Evolutionary conservation across 2,888 invertebrate genomes (phyloP).

Genomic region (Drosophila monieri): DNA sequence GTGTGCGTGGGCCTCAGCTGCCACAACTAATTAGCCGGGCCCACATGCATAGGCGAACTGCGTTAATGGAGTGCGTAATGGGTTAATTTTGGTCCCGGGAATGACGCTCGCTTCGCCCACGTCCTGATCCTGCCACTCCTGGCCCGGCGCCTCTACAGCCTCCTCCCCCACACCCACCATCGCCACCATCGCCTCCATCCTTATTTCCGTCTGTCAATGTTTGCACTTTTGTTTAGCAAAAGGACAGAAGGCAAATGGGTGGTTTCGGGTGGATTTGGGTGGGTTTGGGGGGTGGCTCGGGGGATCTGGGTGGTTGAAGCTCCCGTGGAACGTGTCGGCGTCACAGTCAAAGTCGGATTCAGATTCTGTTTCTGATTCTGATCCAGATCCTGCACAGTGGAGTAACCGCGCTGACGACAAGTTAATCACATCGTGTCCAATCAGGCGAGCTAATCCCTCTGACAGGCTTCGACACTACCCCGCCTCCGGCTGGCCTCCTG

Average conservation of each 20-base stretch:
- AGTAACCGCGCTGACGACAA: constrained; percentile 60
- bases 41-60: constrained; percentile 63
- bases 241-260: constrained; percentile 18
- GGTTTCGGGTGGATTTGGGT: background rate
- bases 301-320: constrained; percentile 5
- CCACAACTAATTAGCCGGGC: constrained; percentile 70
- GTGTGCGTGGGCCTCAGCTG: constrained; percentile 62
- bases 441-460: constrained; percentile 80
- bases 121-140: background rate
- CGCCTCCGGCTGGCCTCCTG: background rate
- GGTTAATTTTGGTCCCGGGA: constrained; percentile 64
- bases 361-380: constrained; percentile 12
- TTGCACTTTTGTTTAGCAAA: constrained; percentile 41
- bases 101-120: constrained; percentile 3
- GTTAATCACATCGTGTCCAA: constrained; percentile 82
- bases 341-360: constrained; percentile 25
- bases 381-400: background rate
- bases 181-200: background rate
- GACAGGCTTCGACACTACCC: constrained; percentile 39
- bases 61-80: constrained; percentile 78
- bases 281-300: background rate
- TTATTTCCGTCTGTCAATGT: constrained; percentile 37
- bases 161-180: background rate
- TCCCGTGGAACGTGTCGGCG: constrained; percentile 38
- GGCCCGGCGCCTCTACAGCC: background rate